phyloP scores from a whole-genome alignment of 2,797 vertebrate genomes.

The Naso thynnoides region DNA sequence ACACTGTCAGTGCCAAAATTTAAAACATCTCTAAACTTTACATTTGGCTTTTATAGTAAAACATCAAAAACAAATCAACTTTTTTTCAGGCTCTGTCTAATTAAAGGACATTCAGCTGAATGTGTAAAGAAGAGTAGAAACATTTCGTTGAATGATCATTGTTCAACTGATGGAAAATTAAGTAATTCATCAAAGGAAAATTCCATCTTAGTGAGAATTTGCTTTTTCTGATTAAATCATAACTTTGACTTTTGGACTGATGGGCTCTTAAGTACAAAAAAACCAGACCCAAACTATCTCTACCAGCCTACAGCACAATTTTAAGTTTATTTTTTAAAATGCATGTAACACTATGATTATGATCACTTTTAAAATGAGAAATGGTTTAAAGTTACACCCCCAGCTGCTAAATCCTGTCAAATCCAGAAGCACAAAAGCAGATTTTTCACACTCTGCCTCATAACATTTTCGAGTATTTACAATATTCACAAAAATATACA shows the following conservation, averaged over 20 bases:
- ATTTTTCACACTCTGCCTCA: constrained; percentile 17
- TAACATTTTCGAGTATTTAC: constrained; percentile 72
- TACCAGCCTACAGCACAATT: neutral
- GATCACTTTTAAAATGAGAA: neutral
- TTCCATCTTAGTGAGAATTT: neutral
- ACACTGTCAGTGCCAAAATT: constrained; percentile 51
- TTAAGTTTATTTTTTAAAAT: neutral
- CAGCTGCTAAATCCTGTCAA: neutral
- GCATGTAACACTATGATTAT: neutral
- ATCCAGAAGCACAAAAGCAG: constrained; percentile 22
- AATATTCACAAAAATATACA: constrained; percentile 81
- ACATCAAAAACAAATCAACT: neutral
- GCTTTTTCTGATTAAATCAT: neutral
- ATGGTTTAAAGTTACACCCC: neutral
- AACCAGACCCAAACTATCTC: neutral
- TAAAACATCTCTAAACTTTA: constrained; percentile 8
- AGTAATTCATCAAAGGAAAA: neutral
- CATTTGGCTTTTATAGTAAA: constrained; percentile 14
- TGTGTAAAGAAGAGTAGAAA: neutral
- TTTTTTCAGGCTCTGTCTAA: neutral
- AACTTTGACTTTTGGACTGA: neutral
- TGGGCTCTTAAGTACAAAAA: no score
- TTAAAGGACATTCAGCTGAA: neutral
- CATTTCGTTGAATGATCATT: neutral
- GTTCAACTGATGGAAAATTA: neutral